Conservation (phyloP, 2,797 vertebrate species). For the Darevskia mixta region DNA sequence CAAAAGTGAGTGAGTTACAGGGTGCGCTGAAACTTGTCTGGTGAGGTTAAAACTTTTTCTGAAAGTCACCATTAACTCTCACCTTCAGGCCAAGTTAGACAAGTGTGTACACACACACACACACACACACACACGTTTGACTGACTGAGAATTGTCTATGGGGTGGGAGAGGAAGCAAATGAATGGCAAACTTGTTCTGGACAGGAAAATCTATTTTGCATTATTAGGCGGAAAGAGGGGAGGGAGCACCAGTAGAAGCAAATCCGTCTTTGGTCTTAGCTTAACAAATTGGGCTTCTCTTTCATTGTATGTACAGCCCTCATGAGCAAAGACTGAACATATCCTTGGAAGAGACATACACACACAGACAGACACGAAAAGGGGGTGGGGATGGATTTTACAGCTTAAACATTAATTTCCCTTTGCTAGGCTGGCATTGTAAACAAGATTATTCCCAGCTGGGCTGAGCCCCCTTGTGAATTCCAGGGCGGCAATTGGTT, state of each 20-base stretch:
- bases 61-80: not conserved
- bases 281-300: not conserved
- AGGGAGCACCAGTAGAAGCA: not conserved
- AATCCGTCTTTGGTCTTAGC: not conserved
- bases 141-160: not conserved
- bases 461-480: not conserved
- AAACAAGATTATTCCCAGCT: slow-evolving; percentile 57
- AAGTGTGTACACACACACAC: too few species aligned
- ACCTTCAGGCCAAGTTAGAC: not conserved
- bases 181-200: not conserved
- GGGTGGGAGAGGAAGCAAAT: not conserved
- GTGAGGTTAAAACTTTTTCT: not conserved
- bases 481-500: slow-evolving; percentile 6
- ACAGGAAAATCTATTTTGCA: not conserved
- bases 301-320: not conserved
- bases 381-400: slow-evolving; percentile 8
- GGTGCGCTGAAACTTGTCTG: not conserved
- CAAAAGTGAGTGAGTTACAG: not conserved
- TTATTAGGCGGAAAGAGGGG: not conserved
- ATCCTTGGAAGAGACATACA: not conserved
- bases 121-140: not conserved
- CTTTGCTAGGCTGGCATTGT: slow-evolving; percentile 42
- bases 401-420: slow-evolving; percentile 59
- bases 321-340: slow-evolving; percentile 1
- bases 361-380: not conserved